Conservation (phyloP, 2,113 vertebrate genomes). For the Amphilophus citrinellus region DNA sequence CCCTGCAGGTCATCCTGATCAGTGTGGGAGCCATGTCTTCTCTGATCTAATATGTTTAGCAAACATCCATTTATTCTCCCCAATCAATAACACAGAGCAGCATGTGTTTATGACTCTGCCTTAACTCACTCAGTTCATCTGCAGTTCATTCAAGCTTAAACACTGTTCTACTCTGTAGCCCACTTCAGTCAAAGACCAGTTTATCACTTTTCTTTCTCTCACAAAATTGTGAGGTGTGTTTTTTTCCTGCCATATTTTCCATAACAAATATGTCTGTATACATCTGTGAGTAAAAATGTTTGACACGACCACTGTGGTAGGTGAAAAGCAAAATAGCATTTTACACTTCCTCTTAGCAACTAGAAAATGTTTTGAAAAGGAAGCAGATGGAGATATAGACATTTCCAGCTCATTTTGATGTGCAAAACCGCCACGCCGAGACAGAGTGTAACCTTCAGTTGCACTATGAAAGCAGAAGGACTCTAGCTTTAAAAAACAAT, state of each 20-base stretch:
- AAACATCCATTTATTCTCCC: conserved; percentile 79
- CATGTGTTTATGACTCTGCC: conserved; percentile 76
- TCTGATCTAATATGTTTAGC: conserved; percentile 81
- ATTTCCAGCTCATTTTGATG: conserved; percentile 62
- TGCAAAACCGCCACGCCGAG: conserved; percentile 48
- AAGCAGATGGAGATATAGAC: conserved; percentile 59
- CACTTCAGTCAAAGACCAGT: conserved; percentile 39
- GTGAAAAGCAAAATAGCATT: conserved; percentile 59
- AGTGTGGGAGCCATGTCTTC: conserved; percentile 59
- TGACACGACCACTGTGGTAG: conserved; percentile 34
- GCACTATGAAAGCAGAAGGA: conserved; percentile 56
- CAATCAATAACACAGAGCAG: conserved; percentile 74
- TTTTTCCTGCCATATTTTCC: conserved; percentile 44
- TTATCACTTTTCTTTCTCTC: conserved; percentile 35
- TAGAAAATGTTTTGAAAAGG: conserved; percentile 66
- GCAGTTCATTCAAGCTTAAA: conserved; percentile 72
- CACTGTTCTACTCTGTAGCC: conserved; percentile 27
- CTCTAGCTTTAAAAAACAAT: conserved; percentile 51
- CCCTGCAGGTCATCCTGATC: conserved; percentile 71
- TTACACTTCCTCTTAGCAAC: conserved; percentile 57
- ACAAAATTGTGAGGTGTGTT: neutral
- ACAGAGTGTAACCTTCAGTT: conserved; percentile 57
- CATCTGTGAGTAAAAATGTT: conserved; percentile 50
- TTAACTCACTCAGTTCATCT: conserved; percentile 70
- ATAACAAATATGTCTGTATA: conserved; percentile 55